Base-by-base conservation (phyloP, 2,888 invertebrate genomes). In the Meandrusa payeni region DNA sequence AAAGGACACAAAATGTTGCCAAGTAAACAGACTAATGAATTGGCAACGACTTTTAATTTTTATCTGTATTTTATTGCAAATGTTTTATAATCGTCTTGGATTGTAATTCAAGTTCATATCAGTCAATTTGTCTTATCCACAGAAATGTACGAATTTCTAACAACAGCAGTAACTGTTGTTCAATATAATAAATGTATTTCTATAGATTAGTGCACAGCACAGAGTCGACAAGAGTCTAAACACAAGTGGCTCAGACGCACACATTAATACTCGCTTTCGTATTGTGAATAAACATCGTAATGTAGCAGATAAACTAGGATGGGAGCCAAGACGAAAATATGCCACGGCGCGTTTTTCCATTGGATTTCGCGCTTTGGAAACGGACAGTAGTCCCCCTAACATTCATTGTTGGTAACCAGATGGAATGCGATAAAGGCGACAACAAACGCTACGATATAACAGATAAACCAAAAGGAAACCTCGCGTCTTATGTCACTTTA, bases 241-340 rank as follows among this genome's bases (percentile, higher is more conserved):
- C 69, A 77, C 77, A 74, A 83, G 80, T 77, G 74, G 76, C 69
- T 55, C 70, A 69, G 72, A 77, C 81, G 74, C 79, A 77, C 81
- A 83, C 83, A 85, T 81, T 77, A 79, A 81, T 83, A 82, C 65
- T 77, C 80, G 65, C 44, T 39, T 83, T 82, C 76, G 85, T 83
- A 87, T 87, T 87, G 86, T 87, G 87, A 86, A 87, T 87, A 87
- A 87, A 87, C 87, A 87, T 87, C 85, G 86, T 85, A 85, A 86
- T 85, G 86, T 85, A 86, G 79, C 83, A 83, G 87, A 87, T 86
- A 86, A 87, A 87, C 86, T 87, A 87, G 87, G 87, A 86, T 87
- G 76, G 76, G 80, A 86, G 87, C 87, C 87, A 87, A 87, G 87
- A 87, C 87, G 86, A 87, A 87, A 87, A 87, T 87, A 87, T 87